These are phyloP conservation scores for Micronycteris hirsuta DNA, from an alignment of 2,113 vertebrate genomes.

Conservation along the genomic window DNA sequence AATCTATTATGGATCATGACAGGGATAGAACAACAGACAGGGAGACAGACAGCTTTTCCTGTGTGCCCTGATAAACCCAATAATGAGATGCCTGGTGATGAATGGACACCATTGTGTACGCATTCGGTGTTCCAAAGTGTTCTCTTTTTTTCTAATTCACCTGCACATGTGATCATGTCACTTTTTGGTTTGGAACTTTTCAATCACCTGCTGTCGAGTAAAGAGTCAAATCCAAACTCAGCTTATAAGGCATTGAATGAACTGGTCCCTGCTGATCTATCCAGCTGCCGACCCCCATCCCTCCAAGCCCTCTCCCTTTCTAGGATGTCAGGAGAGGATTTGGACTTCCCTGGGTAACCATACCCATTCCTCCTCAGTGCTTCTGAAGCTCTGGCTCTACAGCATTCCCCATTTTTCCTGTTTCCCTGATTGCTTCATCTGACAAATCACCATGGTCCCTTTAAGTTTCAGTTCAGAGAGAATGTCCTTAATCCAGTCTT, in stretches of 20 bases:
- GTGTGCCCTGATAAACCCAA: not conserved
- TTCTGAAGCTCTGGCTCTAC: no score
- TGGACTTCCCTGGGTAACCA: not conserved
- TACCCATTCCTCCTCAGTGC: not conserved
- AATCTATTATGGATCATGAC: not conserved
- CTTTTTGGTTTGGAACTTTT: not conserved
- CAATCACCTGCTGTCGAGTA: not conserved
- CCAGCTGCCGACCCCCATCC: not conserved
- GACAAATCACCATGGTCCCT: not conserved
- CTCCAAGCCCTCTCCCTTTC: not conserved
- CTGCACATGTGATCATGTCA: not conserved
- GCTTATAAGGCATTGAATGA: not conserved
- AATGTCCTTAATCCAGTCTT: not conserved
- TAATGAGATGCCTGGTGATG: not conserved
- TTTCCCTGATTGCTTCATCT: not conserved
- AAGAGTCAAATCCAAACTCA: not conserved
- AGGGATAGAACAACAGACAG: not conserved
- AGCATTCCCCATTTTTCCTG: rapidly evolving
- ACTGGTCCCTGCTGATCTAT: not conserved
- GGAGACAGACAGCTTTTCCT: not conserved
- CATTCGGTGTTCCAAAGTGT: not conserved
- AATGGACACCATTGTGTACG: not conserved
- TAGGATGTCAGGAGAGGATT: not conserved
- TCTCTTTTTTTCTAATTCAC: not conserved
- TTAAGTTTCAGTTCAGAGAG: not conserved